Evolutionary conservation across 2,888 invertebrate genomes (phyloP).

Genomic region (Sinohyriopsis cumingii): DNA sequence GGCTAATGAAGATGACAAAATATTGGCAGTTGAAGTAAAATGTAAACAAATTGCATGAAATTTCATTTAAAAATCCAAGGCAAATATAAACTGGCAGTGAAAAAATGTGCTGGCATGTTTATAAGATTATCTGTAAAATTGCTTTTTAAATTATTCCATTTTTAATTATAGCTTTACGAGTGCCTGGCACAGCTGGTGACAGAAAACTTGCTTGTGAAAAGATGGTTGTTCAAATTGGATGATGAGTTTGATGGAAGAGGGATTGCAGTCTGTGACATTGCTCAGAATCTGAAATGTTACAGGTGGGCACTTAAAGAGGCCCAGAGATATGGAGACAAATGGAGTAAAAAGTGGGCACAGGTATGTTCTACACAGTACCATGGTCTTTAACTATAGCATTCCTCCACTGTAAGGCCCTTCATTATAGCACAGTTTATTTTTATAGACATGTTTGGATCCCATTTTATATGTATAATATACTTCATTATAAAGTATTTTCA

Average conservation of each 20-base stretch:
- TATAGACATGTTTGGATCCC: too few relatives aligned
- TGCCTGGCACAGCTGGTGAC: slow-evolving; percentile 70
- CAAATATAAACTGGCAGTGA: not conserved
- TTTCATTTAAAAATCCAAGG: too few relatives aligned
- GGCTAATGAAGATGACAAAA: too few relatives aligned
- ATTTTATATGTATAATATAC: too few relatives aligned
- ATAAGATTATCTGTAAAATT: not conserved
- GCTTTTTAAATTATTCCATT: not conserved
- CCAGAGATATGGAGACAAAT: slow-evolving; percentile 70
- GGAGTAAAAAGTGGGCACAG: slow-evolving; percentile 73
- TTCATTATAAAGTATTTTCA: too few relatives aligned
- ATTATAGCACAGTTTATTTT: too few relatives aligned
- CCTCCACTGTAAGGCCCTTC: too few relatives aligned
- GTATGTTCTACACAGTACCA: slow-evolving; percentile 25
- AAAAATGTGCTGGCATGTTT: not conserved
- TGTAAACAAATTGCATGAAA: too few relatives aligned
- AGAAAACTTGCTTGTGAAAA: slow-evolving; percentile 67
- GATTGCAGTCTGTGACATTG: slow-evolving; percentile 69
- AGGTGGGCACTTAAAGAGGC: slow-evolving; percentile 69
- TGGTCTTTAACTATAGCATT: too few relatives aligned
- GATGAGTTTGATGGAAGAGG: slow-evolving; percentile 71
- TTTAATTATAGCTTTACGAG: slow-evolving; percentile 66
- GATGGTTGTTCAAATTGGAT: slow-evolving; percentile 72
- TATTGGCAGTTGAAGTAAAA: too few relatives aligned
- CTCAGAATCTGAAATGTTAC: slow-evolving; percentile 66